These are phyloP conservation scores for Drosophila melanica DNA, from an alignment of 1,140 invertebrate species.

Conservation along the genomic window DNA sequence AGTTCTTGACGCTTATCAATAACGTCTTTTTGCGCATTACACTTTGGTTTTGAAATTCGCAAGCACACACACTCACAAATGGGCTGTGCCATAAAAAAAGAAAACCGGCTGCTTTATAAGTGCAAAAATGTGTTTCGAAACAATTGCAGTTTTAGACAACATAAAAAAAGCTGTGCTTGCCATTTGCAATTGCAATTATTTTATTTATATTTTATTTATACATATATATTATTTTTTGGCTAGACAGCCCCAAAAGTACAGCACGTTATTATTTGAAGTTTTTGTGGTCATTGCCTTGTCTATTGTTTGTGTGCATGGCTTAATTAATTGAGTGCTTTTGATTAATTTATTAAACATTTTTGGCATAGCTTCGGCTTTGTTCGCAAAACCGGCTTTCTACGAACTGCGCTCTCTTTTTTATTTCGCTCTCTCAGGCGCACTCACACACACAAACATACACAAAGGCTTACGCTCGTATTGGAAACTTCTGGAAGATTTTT, in stretches of 20 bases:
- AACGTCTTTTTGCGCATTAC: constrained; percentile 48
- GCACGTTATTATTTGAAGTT: constrained; percentile 1
- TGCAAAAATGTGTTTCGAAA: constrained; percentile 21
- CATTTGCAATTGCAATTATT: constrained; percentile 19
- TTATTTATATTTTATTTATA: background rate
- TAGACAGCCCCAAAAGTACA: background rate
- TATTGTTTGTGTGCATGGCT: constrained; percentile 15
- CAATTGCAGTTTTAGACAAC: constrained; percentile 12
- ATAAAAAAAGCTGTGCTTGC: constrained; percentile 21
- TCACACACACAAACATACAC: background rate
- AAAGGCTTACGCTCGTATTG: constrained; percentile 46
- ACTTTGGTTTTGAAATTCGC: constrained; percentile 47
- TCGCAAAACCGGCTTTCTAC: constrained; percentile 62
- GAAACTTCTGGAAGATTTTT: constrained; percentile 69
- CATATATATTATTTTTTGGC: background rate
- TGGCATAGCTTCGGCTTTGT: constrained; percentile 44
- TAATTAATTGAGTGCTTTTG: constrained; percentile 33
- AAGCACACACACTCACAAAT: constrained; percentile 14
- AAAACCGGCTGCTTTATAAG: constrained; percentile 48
- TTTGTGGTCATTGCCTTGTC: constrained; percentile 21
- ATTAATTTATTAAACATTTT: constrained; percentile 63
- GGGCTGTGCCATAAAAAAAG: constrained; percentile 39
- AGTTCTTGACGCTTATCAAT: constrained; percentile 62
- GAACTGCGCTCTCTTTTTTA: constrained; percentile 28
- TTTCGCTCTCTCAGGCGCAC: constrained; percentile 17